phyloP scores from a whole-genome alignment of 1,140 invertebrate species.

The Portunus trituberculatus region DNA sequence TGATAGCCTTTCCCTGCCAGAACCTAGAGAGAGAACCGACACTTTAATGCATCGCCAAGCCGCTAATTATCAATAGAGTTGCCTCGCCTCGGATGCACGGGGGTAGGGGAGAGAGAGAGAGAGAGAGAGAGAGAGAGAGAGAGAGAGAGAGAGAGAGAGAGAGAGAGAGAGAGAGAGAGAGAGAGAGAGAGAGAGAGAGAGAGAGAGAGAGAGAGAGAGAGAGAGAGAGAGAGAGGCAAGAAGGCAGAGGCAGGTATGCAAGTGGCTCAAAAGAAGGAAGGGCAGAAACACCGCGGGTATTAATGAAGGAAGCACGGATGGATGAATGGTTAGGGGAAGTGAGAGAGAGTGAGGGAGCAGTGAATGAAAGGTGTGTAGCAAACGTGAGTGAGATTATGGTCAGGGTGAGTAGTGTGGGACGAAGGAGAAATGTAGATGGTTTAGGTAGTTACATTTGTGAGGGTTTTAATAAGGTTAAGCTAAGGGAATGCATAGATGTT shows the following conservation, averaged over 20 bases:
- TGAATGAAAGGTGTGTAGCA: not conserved
- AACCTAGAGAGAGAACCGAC: no score
- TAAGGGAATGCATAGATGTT: no score
- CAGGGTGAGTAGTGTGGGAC: no score
- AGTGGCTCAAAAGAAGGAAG: not conserved
- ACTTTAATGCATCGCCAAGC: no score
- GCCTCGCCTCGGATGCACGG: not conserved
- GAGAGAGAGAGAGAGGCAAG: slow-evolving; percentile 2
- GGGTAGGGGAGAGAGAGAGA: not conserved
- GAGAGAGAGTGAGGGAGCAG: not conserved
- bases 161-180: slow-evolving; percentile 27
- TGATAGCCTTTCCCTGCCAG: no score
- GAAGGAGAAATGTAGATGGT: not conserved
- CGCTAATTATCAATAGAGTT: no score
- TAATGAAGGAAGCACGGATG: not conserved
- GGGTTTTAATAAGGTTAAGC: no score
- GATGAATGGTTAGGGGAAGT: not conserved
- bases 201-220: slow-evolving; percentile 29
- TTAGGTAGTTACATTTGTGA: no score
- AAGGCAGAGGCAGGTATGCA: not conserved
- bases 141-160: slow-evolving; percentile 29
- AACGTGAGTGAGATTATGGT: no score
- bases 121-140: slow-evolving; percentile 29
- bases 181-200: slow-evolving; percentile 26
- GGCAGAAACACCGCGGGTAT: not conserved